Conservation (phyloP, 2,888 invertebrate genomes). For the Drosophila anomalata region DNA sequence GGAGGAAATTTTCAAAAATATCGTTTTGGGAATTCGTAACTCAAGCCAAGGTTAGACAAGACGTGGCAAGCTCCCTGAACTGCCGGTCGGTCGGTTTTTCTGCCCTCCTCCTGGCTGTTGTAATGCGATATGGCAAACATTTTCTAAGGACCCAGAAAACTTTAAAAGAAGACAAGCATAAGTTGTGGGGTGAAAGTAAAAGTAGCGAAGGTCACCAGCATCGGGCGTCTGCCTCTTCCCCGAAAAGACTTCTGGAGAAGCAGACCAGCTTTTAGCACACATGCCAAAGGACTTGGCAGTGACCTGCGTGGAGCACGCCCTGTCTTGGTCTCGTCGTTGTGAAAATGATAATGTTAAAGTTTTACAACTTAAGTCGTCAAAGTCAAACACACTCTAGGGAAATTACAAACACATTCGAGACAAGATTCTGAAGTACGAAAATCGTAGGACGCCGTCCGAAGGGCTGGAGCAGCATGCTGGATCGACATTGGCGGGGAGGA, state of each 20-base stretch:
- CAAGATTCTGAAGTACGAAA: slow-evolving; percentile 58
- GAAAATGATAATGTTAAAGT: slow-evolving; percentile 83
- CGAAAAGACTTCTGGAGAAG: slow-evolving; percentile 41
- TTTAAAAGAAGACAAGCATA: slow-evolving; percentile 57
- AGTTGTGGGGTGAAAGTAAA: slow-evolving; percentile 66
- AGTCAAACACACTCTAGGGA: slow-evolving; percentile 83
- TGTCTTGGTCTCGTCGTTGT: slow-evolving; percentile 39
- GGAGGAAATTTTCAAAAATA: slow-evolving; percentile 38
- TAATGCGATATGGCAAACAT: slow-evolving; percentile 81
- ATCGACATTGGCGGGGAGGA: neutral
- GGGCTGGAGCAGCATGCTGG: slow-evolving; percentile 2
- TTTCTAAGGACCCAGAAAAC: slow-evolving; percentile 57
- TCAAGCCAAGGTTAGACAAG: slow-evolving; percentile 34
- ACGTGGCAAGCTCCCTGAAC: slow-evolving; percentile 35
- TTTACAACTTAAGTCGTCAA: slow-evolving; percentile 84
- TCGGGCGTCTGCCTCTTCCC: slow-evolving; percentile 71
- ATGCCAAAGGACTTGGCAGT: slow-evolving; percentile 37
- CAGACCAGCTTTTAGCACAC: slow-evolving; percentile 28
- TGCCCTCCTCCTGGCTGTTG: slow-evolving; percentile 37
- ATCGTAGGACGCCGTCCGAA: slow-evolving; percentile 12
- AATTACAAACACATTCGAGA: slow-evolving; percentile 82
- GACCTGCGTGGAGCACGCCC: slow-evolving; percentile 12
- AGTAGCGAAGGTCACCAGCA: slow-evolving; percentile 80
- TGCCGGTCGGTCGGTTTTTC: slow-evolving; percentile 8
- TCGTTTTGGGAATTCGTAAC: slow-evolving; percentile 53